Evolutionary conservation across 1,140 invertebrate species (phyloP).

Genomic region (Drosophila azteca): DNA sequence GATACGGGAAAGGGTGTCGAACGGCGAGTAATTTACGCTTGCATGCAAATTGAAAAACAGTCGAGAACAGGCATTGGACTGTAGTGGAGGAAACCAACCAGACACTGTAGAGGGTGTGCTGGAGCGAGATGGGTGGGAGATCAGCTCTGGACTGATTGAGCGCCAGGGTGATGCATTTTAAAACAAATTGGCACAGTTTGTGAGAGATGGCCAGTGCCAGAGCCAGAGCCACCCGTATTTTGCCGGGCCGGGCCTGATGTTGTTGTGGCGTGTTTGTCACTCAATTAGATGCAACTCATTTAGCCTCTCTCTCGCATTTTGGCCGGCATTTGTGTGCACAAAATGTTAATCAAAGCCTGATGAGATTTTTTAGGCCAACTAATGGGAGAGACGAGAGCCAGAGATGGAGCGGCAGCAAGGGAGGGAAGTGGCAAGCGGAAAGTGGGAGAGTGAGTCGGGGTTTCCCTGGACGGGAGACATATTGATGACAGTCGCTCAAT

Average conservation of each 20-base stretch:
- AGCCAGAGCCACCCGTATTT: constrained; percentile 9
- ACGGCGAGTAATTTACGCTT: constrained; percentile 69
- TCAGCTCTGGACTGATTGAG: constrained; percentile 54
- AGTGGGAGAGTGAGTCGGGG: not conserved
- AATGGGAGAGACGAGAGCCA: constrained; percentile 39
- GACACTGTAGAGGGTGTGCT: constrained; percentile 1
- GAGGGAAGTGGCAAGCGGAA: not conserved
- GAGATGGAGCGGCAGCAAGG: not conserved
- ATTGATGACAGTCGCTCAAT: constrained; percentile 68
- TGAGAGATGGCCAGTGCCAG: constrained; percentile 37
- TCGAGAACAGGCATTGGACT: constrained; percentile 57
- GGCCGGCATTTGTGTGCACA: constrained; percentile 65
- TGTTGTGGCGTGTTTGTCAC: constrained; percentile 66
- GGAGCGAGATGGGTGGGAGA: not conserved
- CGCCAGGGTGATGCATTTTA: constrained; percentile 73
- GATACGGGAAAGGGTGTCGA: constrained; percentile 23
- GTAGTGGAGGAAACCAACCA: not conserved
- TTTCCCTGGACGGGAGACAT: constrained; percentile 28
- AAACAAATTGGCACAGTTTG: constrained; percentile 82
- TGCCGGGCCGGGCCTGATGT: constrained; percentile 15
- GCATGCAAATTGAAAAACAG: constrained; percentile 80
- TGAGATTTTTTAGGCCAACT: constrained; percentile 75
- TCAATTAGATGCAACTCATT: constrained; percentile 81
- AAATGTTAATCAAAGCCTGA: constrained; percentile 81
- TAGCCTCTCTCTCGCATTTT: constrained; percentile 54